Conservation (phyloP, 1,140 invertebrate genomes). For the Lordiphosa collinella region DNA sequence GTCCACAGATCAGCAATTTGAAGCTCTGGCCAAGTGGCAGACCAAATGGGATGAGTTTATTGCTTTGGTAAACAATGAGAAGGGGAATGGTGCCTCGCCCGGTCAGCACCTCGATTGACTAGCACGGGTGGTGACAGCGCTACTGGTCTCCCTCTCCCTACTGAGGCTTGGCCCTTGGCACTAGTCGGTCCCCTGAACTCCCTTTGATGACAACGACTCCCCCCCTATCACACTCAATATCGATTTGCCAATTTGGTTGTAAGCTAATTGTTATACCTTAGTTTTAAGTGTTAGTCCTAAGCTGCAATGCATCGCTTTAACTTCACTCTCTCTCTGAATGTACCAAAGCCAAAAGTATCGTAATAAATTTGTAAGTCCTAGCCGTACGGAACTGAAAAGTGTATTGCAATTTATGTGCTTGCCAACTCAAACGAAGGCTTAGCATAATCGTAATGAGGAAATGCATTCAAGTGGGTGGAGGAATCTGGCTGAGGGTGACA, state of each 20-base stretch:
- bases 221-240: not conserved
- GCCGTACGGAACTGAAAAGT: conserved; percentile 17
- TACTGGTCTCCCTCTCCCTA: conserved; percentile 31
- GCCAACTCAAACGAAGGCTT: conserved; percentile 10
- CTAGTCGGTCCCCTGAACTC: conserved; percentile 42
- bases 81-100: conserved; percentile 4
- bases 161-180: conserved; percentile 31
- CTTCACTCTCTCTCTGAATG: conserved; percentile 1
- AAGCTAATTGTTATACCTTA: conserved; percentile 81
- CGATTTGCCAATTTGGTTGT: conserved; percentile 20
- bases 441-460: conserved; percentile 36
- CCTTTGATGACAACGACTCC: not conserved
- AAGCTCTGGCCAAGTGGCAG: conserved; percentile 66
- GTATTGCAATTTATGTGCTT: conserved; percentile 26
- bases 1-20: conserved; percentile 38
- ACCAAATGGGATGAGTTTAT: conserved; percentile 66
- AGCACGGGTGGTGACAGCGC: conserved; percentile 74
- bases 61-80: conserved; percentile 52
- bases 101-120: conserved; percentile 67
- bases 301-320: not conserved
- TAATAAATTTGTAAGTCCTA: conserved; percentile 44
- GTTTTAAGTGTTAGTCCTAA: conserved; percentile 32
- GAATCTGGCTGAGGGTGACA: not conserved
- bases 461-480: conserved; percentile 12
- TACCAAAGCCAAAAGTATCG: conserved; percentile 24